Percentiles rank a stretch among this genome's conserved stretches.
Conservation (phyloP, 2,888 invertebrate species). For the Catocala fraxini region DNA sequence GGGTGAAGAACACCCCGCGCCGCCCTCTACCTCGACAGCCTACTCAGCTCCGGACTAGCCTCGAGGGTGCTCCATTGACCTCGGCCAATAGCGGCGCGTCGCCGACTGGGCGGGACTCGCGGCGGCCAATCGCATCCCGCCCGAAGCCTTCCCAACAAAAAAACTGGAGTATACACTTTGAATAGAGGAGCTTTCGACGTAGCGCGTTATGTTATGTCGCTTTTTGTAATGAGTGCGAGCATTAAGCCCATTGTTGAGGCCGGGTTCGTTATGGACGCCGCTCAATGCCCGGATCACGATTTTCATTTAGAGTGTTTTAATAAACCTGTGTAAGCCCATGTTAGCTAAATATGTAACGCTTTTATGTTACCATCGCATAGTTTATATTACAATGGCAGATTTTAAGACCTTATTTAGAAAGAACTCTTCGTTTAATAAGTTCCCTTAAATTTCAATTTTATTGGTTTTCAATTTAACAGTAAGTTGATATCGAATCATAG, state of each 20-base stretch:
- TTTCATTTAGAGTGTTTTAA: constrained; percentile 87
- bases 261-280: constrained; percentile 85
- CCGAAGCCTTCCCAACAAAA: constrained; percentile 81
- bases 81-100: constrained; percentile 72
- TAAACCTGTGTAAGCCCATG: constrained; percentile 82
- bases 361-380: constrained; percentile 45
- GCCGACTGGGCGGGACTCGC: constrained; percentile 75
- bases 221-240: constrained; percentile 87
- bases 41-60: constrained; percentile 81
- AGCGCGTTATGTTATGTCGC: constrained; percentile 86
- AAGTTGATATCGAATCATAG: no score
- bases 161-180: constrained; percentile 86
- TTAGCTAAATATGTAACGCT: constrained; percentile 63
- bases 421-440: no score
- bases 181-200: constrained; percentile 86
- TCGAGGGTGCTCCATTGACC: constrained; percentile 83
- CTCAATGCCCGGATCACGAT: constrained; percentile 85
- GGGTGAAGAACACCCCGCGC: constrained; percentile 86
- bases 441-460: no score
- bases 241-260: constrained; percentile 87
- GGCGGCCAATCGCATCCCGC: constrained; percentile 69
- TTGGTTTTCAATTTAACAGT: no score
- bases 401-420: no score
- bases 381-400: neutral
- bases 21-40: constrained; percentile 86